Evolutionary conservation across 1,140 invertebrate genomes (phyloP).

Genomic region (Eulimnadia texana): DNA sequence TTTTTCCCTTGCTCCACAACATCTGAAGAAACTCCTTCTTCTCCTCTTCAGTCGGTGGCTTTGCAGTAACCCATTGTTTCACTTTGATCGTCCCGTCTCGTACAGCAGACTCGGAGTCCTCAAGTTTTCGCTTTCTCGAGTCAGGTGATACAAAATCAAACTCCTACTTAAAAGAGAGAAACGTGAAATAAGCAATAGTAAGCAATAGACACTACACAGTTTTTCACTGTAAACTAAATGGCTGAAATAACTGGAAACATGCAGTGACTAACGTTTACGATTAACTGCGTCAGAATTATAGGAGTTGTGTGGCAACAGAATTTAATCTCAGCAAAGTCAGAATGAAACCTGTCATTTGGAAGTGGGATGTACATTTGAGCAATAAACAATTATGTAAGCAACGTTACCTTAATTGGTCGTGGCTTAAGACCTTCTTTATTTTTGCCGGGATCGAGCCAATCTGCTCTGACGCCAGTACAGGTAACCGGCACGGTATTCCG

Average conservation of each 20-base stretch:
- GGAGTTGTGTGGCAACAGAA: too few relatives aligned
- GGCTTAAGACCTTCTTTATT: too few relatives aligned
- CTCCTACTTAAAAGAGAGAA: too few relatives aligned
- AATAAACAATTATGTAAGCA: not conserved
- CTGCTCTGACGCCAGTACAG: not conserved
- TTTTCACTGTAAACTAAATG: too few relatives aligned
- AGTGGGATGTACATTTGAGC: not conserved
- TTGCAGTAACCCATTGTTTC: not conserved
- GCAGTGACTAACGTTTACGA: too few relatives aligned
- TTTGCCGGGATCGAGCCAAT: not conserved
- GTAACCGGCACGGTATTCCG: not conserved
- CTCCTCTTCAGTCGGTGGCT: not conserved
- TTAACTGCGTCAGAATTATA: too few relatives aligned
- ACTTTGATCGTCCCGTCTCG: not conserved
- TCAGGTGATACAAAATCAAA: not conserved
- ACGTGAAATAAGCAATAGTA: too few relatives aligned
- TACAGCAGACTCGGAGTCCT: too few relatives aligned
- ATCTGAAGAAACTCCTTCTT: not conserved
- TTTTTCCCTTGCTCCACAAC: not conserved
- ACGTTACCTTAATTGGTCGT: not conserved
- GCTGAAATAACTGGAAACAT: too few relatives aligned
- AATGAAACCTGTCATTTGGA: too few relatives aligned
- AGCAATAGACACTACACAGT: too few relatives aligned
- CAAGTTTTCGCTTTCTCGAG: not conserved
- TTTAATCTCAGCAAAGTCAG: too few relatives aligned